Evolutionary conservation across 2,797 vertebrate species (phyloP), one percentile per base, ranked within the genome.

Genomic region (Mergus octosetaceus): DNA sequence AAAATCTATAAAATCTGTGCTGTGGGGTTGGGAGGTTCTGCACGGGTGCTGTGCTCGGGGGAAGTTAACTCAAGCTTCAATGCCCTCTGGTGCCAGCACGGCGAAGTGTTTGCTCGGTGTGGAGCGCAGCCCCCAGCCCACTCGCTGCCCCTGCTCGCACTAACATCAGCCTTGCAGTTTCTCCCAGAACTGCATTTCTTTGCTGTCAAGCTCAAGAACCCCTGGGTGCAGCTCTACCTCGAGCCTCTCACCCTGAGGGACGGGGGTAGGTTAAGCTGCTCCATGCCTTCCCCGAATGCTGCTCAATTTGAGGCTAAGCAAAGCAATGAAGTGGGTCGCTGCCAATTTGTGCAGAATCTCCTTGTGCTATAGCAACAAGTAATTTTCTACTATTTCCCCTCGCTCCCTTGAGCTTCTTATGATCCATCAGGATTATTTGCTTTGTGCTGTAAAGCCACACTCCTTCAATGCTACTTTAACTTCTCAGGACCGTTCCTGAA

Each of bases 261-360:
- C 7, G 74, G n/a, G 45, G 60, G 77, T 69, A 36, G 54, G 54
- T 58, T 41, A 65, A 62, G 74, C 25, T 1, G 1, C 47, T 83
- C 70, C 76, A 36, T 7, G 18, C 12, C 1, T 38, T 61, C 92
- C 62, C 62, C 89, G 68, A 76, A 85, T 17, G 56, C 81, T 82
- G 80, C 38, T 32, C 91, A 79, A 45, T 84, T 84, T 90, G 76
- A 94, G 77, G 80, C 86, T 94, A 79, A 96, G 45, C 94, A 86
- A 80, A 86, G 90, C 79, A 56, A 80, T 82, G 76, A 72, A 70
- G 79, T 14, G 58, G 73, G 79, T 41, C 66, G 81, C 79, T 72
- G 91, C 73, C 93, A 68, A 73, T 91, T 86, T 91, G 56, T 64
- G 75, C 79, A 28, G 65, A 85, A 77, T 61, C 70, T 87, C 75